Evolutionary conservation across 2,113 vertebrate genomes (phyloP), one percentile per base, ranked within the genome.

Genomic region (Grallaria varia): DNA sequence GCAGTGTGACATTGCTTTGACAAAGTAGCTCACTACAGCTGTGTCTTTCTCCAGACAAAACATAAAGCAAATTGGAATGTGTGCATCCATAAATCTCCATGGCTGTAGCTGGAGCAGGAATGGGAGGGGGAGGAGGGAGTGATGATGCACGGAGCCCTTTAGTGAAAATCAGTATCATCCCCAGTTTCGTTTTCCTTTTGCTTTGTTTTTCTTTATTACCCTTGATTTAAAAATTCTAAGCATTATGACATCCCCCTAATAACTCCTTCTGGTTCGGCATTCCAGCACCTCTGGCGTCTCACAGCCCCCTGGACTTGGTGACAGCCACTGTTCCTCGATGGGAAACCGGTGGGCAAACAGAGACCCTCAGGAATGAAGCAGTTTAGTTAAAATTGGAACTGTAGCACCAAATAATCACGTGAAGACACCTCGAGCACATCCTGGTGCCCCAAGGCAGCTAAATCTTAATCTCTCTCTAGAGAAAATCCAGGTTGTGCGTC

Each of bases 1-100:
- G 79, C 69, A 80, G 75, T 63, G 87, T 94, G 91, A 93, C 91
- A 95, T 95, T 95, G 88, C 77, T 83, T 87, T 96, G 96, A 96
- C 94, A 94, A 84, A 96, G 74, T 55, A 52, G 82, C 63, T 69
- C 60, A 14, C 23, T 84, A 64, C 96, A 96, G 94, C 93, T 96
- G 95, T 90, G 82, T 47, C 73, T 97, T 88, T 64, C 79, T 91
- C 77, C 82, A 96, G 95, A 96, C 22, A 2, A 91, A 95, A 87
- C 84, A 91, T 44, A 68, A 93, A 97, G 47, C 71, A 93, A 90
- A 95, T 75, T 74, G 91, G 58, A 72, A 81, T 58, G 45, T 2
- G 7, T 66, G n/a, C 77, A 81, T 63, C 92, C 79, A 93, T 96
- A 91, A 95, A 97, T 97, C 94, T 96, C 90, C 5, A 4, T n/a